Evolutionary conservation across 1,140 invertebrate genomes (phyloP), one percentile per base, ranked within the genome.

Genomic region (Pogonomyrmex californicus): DNA sequence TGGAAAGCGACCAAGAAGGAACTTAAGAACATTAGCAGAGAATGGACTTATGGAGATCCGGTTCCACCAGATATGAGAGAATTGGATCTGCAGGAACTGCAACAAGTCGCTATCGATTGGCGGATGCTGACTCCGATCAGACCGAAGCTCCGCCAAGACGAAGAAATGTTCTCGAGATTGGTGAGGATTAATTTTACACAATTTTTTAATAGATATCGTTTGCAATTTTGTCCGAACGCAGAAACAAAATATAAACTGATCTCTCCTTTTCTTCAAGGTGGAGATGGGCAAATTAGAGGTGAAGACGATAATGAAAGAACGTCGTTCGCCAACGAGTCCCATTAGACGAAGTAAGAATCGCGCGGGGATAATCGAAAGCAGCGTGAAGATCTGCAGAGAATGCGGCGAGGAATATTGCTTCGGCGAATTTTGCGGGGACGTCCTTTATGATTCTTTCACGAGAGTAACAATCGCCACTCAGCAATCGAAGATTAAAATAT

Each of bases 51-150:
- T 93, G 97, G 97, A 77, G 97, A 99, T 95, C 98, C 98, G 0
- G 95, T 98, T 75, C 98, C 98, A 3, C 95, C 96, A 0, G 97
- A 98, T 93, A 99, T 99, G 98, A 96, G 96, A 90, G 95, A 96
- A 36, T 95, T 98, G 30, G 97, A 97, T 91, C 95, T 99, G 60
- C 97, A 97, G 78, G 98, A 99, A 91, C 95, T 99, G 44, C 97
- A 97, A 86, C 95, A 97, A 17, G 98, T 99, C 2, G 96, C 98
- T n/a, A 99, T 99, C 76, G 98, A 98, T 91, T 99, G 98, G 98
- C 97, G 97, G 93, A 99, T 99, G 98, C 94, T 99, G 7, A 99
- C 98, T 7, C 97, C 98, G 12, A 92, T 98, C 12, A 95, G 98
- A 90, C 98, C 98, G 0, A 98, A 98, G 92, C 96, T 96, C 2